Base-by-base conservation (phyloP, 2,888 invertebrate genomes). In the Sinelater perroti region DNA sequence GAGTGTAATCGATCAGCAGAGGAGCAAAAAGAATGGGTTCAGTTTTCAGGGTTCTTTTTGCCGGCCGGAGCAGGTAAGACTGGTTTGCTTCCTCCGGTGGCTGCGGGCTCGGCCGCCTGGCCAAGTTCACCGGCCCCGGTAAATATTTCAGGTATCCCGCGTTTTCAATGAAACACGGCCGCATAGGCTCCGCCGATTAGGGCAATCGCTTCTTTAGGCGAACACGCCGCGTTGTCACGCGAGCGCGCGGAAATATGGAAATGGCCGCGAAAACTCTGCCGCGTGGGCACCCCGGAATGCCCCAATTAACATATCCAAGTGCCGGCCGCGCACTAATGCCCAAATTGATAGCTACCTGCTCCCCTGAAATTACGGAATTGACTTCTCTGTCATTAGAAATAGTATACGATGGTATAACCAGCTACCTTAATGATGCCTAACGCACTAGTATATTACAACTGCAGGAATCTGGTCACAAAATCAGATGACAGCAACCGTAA, bases 91-190 rank as follows among this genome's bases (percentile, higher is more conserved):
- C 69, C 61, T 65, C 68, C 58, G 67, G 47, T 33, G 51, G 50
- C 50, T 60, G 53, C 58, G 47, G 54, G 61, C 56, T 56, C 42
- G 57, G 56, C 57, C 56, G 60, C 50, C 61, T 58, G 52, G 54
- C 58, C 64, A 65, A 60, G 67, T 76, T 75, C 75, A 75, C 68
- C 74, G 74, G 71, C 75, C 74, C 65, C 73, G 64, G 69, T 72
- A 73, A 74, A 75, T 73, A 75, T 75, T 74, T 75, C 71, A 75
- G 71, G 70, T 70, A 70, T 70, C 69, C 69, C 69, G 63, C 67
- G 62, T 69, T 69, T 72, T 73, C 70, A 72, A 71, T 72, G 69
- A 69, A 66, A 72, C 72, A 65, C 65, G n/a, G n/a, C n/a, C 68
- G 67, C 70, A 69, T 68, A 67, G 65, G 72, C 72, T 70, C 71